phyloP scores from a whole-genome alignment of 1,140 invertebrate genomes.

The Eurosta solidaginis region DNA sequence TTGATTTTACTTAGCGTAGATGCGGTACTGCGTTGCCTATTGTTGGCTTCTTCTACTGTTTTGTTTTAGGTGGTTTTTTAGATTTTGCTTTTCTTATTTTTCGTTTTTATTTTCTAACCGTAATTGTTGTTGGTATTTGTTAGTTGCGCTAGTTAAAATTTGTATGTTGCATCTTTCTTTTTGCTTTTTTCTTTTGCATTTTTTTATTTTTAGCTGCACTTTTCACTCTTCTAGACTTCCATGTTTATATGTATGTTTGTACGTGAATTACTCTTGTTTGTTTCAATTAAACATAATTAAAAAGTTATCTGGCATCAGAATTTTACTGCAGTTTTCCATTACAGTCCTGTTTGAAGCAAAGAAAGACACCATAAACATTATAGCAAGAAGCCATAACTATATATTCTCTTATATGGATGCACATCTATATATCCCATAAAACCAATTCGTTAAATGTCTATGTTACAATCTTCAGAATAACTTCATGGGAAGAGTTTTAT shows the following conservation, averaged over 20 bases:
- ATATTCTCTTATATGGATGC: too few relatives aligned
- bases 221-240: background rate
- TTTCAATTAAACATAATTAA: slow-evolving; percentile 5
- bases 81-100: background rate
- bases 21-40: background rate
- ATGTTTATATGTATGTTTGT: too few relatives aligned
- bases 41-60: background rate
- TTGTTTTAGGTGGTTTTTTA: background rate
- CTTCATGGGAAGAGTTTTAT: too few relatives aligned
- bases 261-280: background rate
- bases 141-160: too few relatives aligned
- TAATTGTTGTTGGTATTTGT: too few relatives aligned
- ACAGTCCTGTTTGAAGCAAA: background rate
- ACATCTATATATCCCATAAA: too few relatives aligned
- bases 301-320: background rate
- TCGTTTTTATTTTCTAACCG: too few relatives aligned
- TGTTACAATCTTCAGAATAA: too few relatives aligned
- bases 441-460: too few relatives aligned
- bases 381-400: background rate
- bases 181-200: background rate
- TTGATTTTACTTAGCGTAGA: background rate
- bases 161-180: background rate
- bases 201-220: background rate
- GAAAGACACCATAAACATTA: background rate
- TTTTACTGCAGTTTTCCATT: background rate